Conservation (phyloP, 2,113 vertebrate species). For the Mastomys natalensis region DNA sequence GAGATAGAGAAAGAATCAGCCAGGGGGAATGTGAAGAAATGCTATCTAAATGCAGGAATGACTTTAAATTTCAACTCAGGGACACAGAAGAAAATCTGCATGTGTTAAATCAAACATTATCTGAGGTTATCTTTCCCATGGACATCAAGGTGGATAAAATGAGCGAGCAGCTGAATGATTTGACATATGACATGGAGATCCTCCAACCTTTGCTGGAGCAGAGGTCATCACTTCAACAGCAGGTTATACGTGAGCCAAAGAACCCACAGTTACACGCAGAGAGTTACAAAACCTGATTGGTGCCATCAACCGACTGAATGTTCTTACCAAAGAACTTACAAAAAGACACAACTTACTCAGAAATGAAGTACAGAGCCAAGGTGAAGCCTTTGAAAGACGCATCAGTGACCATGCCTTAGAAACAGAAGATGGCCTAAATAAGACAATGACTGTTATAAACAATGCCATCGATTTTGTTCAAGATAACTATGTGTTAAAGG, state of each 20-base stretch:
- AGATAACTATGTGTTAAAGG: constrained; percentile 86
- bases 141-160: constrained; percentile 87
- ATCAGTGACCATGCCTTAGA: constrained; percentile 84
- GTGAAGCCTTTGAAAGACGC: constrained; percentile 80
- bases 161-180: constrained; percentile 89
- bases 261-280: constrained; percentile 71
- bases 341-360: constrained; percentile 83
- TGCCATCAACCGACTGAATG: constrained; percentile 79
- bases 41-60: constrained; percentile 83
- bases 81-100: constrained; percentile 81
- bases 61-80: constrained; percentile 84
- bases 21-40: constrained; percentile 83
- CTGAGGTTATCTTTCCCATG: constrained; percentile 84
- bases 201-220: constrained; percentile 88
- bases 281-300: constrained; percentile 84
- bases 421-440: constrained; percentile 90
- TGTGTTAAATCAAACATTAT: constrained; percentile 86
- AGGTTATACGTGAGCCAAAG: constrained; percentile 77
- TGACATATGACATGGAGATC: constrained; percentile 90
- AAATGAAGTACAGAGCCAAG: constrained; percentile 82
- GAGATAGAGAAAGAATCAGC: constrained; percentile 83
- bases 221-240: constrained; percentile 81
- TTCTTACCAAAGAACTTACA: constrained; percentile 80
- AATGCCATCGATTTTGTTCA: constrained; percentile 88
- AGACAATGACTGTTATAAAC: constrained; percentile 89